These are phyloP conservation scores for Anastrepha ludens DNA, from an alignment of 1,140 invertebrate genomes.

Conservation along the genomic window DNA sequence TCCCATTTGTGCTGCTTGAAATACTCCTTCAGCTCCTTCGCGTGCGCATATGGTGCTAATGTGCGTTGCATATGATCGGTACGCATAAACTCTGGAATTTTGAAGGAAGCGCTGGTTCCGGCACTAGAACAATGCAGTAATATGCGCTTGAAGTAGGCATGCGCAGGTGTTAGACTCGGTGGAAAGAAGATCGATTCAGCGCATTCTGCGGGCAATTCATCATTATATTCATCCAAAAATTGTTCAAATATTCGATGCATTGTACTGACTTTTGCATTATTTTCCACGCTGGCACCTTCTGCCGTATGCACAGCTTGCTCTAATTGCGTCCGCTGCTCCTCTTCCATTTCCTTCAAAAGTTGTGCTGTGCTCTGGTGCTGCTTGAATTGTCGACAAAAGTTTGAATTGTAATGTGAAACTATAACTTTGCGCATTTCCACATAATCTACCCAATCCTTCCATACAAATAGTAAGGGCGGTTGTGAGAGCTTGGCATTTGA, in stretches of 20 bases:
- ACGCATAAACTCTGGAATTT: conserved; percentile 65
- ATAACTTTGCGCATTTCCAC: conserved; percentile 78
- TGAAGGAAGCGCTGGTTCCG: background rate
- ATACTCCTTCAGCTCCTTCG: conserved; percentile 56
- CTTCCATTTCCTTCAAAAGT: conserved; percentile 61
- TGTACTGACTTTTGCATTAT: conserved; percentile 55
- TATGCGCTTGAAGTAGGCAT: conserved; percentile 68
- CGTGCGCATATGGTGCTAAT: conserved; percentile 63
- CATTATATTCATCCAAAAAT: conserved; percentile 49
- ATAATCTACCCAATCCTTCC: conserved; percentile 79
- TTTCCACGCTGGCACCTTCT: conserved; percentile 55
- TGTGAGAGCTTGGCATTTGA: conserved; percentile 29
- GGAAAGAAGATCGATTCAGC: conserved; percentile 59
- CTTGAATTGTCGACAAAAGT: conserved; percentile 72
- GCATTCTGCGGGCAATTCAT: conserved; percentile 23
- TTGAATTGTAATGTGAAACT: conserved; percentile 76
- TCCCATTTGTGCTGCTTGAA: conserved; percentile 55
- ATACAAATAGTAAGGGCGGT: conserved; percentile 77
- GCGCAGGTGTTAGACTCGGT: conserved; percentile 65
- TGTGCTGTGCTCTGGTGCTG: conserved; percentile 56
- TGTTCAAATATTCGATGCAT: conserved; percentile 62
- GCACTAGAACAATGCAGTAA: conserved; percentile 58
- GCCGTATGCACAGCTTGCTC: conserved; percentile 60
- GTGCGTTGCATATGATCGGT: conserved; percentile 64
- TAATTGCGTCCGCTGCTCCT: conserved; percentile 61